phyloP scores from a whole-genome alignment of 2,797 vertebrate species.

The Moxostoma hubbsi region DNA sequence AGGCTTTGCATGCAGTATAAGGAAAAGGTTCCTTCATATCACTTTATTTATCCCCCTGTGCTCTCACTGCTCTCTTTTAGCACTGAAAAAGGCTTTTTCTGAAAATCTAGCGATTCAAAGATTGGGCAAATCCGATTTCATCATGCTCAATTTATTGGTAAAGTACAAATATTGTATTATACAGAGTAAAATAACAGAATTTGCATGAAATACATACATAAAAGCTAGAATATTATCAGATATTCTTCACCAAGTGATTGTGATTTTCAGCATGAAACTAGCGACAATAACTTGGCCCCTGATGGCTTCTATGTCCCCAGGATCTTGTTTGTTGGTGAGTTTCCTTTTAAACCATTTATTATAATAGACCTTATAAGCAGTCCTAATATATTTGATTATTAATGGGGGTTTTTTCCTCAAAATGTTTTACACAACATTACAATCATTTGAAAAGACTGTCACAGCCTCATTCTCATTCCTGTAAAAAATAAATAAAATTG shows the following conservation, averaged over 20 bases:
- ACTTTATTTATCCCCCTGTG: background rate
- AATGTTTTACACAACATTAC: too few relatives aligned
- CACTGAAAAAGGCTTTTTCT: slow-evolving; percentile 72
- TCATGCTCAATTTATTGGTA: slow-evolving; percentile 78
- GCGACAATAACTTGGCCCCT: slow-evolving; percentile 82
- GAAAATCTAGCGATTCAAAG: slow-evolving; percentile 68
- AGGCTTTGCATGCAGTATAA: background rate
- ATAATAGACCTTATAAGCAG: too few relatives aligned
- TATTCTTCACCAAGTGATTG: background rate
- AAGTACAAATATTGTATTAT: slow-evolving; percentile 32
- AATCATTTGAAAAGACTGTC: too few relatives aligned
- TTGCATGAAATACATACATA: background rate
- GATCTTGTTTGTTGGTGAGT: slow-evolving; percentile 88
- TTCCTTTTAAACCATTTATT: background rate
- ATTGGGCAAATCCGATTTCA: slow-evolving; percentile 75
- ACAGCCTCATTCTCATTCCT: too few relatives aligned
- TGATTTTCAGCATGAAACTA: slow-evolving; percentile 80
- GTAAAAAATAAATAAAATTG: too few relatives aligned
- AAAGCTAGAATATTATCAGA: background rate
- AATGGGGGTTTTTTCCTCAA: too few relatives aligned
- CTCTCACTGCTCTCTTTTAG: slow-evolving; percentile 56
- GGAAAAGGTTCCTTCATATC: background rate
- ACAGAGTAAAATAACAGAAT: background rate
- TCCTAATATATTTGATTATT: too few relatives aligned
- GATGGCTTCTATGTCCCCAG: slow-evolving; percentile 88